Evolutionary conservation across 2,888 invertebrate species (phyloP).

Genomic region (Drosophila buzzatii): DNA sequence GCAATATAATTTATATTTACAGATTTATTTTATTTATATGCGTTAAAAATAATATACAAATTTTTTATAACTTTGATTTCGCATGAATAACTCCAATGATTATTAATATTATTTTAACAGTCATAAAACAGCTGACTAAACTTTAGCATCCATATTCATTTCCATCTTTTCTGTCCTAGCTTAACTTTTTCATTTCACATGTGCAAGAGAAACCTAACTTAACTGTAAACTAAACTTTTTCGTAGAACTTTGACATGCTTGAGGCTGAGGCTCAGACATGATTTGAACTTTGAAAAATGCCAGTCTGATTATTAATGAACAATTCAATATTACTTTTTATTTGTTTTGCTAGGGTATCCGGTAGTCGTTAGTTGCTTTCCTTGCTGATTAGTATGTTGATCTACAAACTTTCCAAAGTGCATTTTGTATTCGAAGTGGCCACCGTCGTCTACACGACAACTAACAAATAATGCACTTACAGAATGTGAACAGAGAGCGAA

Average conservation of each 20-base stretch:
- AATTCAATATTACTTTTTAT: neutral
- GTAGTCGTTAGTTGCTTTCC: neutral
- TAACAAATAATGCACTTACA: conserved; percentile 70
- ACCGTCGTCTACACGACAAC: conserved; percentile 63
- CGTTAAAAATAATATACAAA: too few relatives aligned
- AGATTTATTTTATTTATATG: too few relatives aligned
- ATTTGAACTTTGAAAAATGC: too few relatives aligned
- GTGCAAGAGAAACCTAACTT: too few relatives aligned
- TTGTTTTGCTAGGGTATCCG: neutral
- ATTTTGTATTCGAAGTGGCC: conserved; percentile 68
- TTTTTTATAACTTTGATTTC: neutral
- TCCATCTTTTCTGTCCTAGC: neutral
- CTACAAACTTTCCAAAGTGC: conserved; percentile 72
- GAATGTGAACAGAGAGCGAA: conserved; percentile 42
- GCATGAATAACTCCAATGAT: neutral
- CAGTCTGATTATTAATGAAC: too few relatives aligned
- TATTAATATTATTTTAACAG: neutral
- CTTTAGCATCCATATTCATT: too few relatives aligned
- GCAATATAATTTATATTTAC: too few relatives aligned
- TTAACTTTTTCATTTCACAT: too few relatives aligned
- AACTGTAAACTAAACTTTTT: too few relatives aligned
- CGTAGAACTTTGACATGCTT: too few relatives aligned
- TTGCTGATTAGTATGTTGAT: conserved; percentile 16
- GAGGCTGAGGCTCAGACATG: too few relatives aligned
- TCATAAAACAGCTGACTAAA: neutral